Evolutionary conservation across 2,113 vertebrate species (phyloP).

Genomic region (Xiphias gladius): DNA sequence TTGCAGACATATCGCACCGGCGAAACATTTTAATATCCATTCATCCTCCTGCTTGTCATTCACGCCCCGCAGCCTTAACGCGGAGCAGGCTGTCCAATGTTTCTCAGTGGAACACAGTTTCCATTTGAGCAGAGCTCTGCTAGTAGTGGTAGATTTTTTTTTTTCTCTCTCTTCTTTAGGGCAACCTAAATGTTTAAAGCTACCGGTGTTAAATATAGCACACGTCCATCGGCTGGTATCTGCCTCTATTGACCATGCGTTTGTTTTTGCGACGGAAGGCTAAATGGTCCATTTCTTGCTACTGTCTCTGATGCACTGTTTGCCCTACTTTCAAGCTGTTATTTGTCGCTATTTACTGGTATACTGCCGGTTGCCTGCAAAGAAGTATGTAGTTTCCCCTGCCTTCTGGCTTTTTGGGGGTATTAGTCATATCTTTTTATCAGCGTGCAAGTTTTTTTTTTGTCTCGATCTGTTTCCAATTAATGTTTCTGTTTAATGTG

Average conservation of each 20-base stretch:
- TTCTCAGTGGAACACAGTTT: conserved; percentile 43
- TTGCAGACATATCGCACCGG: not conserved
- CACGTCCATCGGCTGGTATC: conserved; percentile 54
- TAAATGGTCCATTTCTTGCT: conserved; percentile 8
- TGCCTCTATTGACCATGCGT: conserved; percentile 59
- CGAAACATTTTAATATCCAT: conserved; percentile 21
- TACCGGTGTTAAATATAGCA: conserved; percentile 66
- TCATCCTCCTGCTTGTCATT: conserved; percentile 50
- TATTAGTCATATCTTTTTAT: not conserved
- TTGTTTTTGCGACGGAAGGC: conserved; percentile 43
- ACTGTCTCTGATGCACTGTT: conserved; percentile 55
- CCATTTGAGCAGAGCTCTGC: conserved; percentile 15
- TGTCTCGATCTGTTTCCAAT: not conserved
- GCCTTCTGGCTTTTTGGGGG: not conserved
- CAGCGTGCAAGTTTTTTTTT: conserved; percentile 3
- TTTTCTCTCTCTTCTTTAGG: not conserved
- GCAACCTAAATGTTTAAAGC: conserved; percentile 30
- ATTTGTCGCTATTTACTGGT: conserved; percentile 41
- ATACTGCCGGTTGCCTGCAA: not conserved
- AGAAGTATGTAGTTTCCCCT: not conserved
- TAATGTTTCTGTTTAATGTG: not conserved
- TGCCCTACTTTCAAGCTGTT: conserved; percentile 63
- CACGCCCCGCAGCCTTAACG: conserved; percentile 56
- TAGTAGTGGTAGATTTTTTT: not conserved
- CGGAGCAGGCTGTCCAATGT: conserved; percentile 31